These are phyloP conservation scores for Yasuhikotakia modesta DNA, from an alignment of 2,797 vertebrate species.

Conservation along the genomic window DNA sequence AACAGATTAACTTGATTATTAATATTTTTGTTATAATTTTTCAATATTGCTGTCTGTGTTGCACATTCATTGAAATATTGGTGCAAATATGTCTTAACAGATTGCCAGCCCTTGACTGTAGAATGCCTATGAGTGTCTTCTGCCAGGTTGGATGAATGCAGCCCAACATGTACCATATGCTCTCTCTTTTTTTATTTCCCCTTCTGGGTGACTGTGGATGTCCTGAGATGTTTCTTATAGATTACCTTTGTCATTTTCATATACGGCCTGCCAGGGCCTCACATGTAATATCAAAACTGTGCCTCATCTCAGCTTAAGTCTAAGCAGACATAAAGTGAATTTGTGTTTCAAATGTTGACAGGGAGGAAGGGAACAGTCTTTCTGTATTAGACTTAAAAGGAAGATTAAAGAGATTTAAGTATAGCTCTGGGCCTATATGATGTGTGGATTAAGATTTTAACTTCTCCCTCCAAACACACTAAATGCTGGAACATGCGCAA, in stretches of 20 bases:
- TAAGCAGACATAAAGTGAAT: too few species aligned
- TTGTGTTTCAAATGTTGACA: too few species aligned
- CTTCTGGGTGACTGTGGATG: background rate
- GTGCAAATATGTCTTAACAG: background rate
- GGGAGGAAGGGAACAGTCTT: too few species aligned
- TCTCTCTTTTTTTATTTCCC: slow-evolving; percentile 14
- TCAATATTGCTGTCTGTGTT: background rate
- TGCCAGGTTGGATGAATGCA: slow-evolving; percentile 10
- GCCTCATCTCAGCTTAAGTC: slow-evolving; percentile 12
- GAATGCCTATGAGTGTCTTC: slow-evolving; percentile 2
- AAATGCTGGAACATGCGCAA: background rate
- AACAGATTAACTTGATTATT: too few species aligned
- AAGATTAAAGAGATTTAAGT: too few species aligned
- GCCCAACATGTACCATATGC: slow-evolving; percentile 44
- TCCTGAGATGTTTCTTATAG: slow-evolving; percentile 38
- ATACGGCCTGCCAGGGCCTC: background rate
- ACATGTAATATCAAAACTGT: slow-evolving; percentile 50
- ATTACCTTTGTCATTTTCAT: background rate
- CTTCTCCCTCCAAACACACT: background rate
- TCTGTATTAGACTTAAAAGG: too few species aligned
- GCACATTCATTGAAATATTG: background rate
- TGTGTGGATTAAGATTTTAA: too few species aligned
- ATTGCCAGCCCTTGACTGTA: background rate
- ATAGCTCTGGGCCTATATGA: too few species aligned
- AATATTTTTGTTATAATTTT: background rate